Conservation (phyloP, 2,113 vertebrate species). For the Notechis scutatus region DNA sequence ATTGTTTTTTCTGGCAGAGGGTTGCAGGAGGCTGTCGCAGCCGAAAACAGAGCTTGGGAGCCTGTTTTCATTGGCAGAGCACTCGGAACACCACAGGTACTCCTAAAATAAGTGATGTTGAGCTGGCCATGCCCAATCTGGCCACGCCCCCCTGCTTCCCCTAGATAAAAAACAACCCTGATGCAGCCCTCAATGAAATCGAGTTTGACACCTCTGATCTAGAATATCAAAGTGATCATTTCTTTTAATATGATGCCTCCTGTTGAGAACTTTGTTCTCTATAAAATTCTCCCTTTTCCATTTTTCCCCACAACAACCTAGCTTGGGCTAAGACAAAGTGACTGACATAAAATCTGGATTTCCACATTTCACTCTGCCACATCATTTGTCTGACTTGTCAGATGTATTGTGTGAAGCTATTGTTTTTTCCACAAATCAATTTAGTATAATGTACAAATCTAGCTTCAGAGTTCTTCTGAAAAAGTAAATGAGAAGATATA, state of each 20-base stretch:
- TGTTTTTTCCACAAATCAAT: neutral
- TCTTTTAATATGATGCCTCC: neutral
- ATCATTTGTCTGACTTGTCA: neutral
- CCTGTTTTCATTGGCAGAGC: no score
- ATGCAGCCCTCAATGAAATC: no score
- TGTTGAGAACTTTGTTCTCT: neutral
- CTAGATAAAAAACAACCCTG: no score
- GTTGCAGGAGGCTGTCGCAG: no score
- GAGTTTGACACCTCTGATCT: neutral
- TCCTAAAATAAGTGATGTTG: no score
- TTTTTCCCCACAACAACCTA: neutral
- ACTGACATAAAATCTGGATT: neutral
- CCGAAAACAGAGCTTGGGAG: no score
- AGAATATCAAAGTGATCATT: neutral
- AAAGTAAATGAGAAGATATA: neutral
- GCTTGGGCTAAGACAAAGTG: neutral
- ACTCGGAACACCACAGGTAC: no score
- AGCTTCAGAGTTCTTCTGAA: neutral
- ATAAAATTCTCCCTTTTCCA: neutral
- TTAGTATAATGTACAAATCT: neutral
- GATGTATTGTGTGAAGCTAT: neutral
- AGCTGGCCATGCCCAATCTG: no score
- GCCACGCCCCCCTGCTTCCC: no score
- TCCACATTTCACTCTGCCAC: neutral
- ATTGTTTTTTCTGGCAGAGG: no score